Conservation (phyloP, 1,140 invertebrate species). For the Notospermus geniculatus region DNA sequence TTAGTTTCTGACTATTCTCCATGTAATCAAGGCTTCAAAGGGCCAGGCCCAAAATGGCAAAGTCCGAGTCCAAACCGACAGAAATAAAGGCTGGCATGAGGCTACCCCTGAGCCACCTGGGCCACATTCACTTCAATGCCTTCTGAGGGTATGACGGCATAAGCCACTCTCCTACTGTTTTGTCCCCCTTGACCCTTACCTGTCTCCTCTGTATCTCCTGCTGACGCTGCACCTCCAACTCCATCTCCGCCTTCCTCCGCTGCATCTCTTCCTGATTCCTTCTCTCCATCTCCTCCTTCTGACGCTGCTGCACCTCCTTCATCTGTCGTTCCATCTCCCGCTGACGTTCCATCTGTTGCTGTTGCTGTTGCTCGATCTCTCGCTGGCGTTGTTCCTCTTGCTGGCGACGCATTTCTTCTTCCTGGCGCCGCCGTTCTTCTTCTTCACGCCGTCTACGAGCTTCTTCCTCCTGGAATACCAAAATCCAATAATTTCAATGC, state of each 20-base stretch:
- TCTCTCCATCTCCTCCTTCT: slow-evolving; percentile 20
- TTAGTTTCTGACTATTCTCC: no score
- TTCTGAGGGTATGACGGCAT: no score
- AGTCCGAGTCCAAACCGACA: no score
- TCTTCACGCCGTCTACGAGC: slow-evolving; percentile 12
- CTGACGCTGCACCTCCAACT: slow-evolving; percentile 20
- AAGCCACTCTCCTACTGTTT: no score
- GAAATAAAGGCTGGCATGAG: no score
- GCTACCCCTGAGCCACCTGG: no score
- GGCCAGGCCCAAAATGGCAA: no score
- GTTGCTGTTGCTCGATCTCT: slow-evolving; percentile 24
- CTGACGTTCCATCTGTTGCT: slow-evolving; percentile 17
- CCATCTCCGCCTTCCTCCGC: slow-evolving; percentile 6
- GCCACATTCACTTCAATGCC: no score
- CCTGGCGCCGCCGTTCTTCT: slow-evolving; percentile 12
- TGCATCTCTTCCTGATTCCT: slow-evolving; percentile 16
- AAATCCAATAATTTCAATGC: not conserved
- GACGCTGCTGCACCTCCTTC: slow-evolving; percentile 11
- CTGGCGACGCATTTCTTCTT: slow-evolving; percentile 18
- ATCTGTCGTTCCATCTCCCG: slow-evolving; percentile 17
- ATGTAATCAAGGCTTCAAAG: no score
- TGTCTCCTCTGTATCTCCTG: slow-evolving; percentile 15
- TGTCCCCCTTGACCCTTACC: no score
- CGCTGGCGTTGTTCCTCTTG: slow-evolving; percentile 23
- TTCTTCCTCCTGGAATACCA: slow-evolving; percentile 15